Evolutionary conservation across 1,140 invertebrate genomes (phyloP), one percentile per base, ranked within the genome.

Genomic region (Heliconius nattereri): DNA sequence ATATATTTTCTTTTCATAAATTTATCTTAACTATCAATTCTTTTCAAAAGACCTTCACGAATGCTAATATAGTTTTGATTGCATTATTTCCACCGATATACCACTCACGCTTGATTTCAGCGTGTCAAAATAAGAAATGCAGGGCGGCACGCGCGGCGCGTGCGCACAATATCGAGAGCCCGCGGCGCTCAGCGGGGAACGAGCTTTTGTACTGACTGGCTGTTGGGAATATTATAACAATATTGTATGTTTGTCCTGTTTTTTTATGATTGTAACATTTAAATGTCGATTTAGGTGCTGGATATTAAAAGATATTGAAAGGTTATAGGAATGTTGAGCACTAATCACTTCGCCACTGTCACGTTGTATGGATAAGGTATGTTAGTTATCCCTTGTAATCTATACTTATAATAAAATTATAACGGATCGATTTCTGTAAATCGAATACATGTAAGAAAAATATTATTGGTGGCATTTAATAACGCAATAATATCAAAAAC

Each of bases 161-260:
- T 85, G 84, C 75, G 84, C 81, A 78, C 84, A 78, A 89, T 86
- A 86, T 85, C 85, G 83, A 80, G 45, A 71, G 81, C 85, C 85
- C 81, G 83, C 80, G 83, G 83, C 83, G 81, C 89, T 6, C 89
- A 81, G 88, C 89, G 82, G 89, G 89, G 73, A 19, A 78, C 60
- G 9, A 16, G 60, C 79, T 81, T 83, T 85, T 85, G 83, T 87
- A 76, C 81, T 87, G 83, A 81, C 85, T 73, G 79, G 71, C 37
- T 76, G 73, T 76, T 45, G 45, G 45, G 52, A 76, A 80, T 80
- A 80, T 80, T 70, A 76, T 76, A 80, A 80, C 75, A 80, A 76
- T 80, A 80, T 76, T 80, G 79, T 73, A 13, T 66, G 60, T 71
- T 52, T 71, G 66, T 74, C 32, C 77, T 80, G 78, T 73, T 8